Conservation (phyloP, 30 jellyfish, hydroid and myxozoan genomes). For the Chrysaora quinquecirrha region DNA sequence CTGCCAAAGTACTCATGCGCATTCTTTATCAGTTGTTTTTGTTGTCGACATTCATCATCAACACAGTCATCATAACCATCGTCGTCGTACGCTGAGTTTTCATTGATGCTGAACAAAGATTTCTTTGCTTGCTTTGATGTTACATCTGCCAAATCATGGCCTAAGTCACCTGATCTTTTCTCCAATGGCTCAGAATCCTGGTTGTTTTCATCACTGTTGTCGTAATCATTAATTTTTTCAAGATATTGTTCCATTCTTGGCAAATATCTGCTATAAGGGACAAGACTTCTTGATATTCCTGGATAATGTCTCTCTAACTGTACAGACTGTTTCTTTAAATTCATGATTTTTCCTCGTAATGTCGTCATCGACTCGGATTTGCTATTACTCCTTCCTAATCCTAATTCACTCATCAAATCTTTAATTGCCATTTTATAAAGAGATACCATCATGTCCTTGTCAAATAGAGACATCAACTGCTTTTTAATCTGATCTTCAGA, state of each 20-base stretch:
- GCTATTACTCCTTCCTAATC: conserved; percentile 48
- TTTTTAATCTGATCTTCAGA: conserved; percentile 68
- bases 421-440: conserved; percentile 90
- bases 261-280: conserved; percentile 21
- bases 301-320: conserved; percentile 83
- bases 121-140: conserved; percentile 25
- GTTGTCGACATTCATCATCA: conserved; percentile 81
- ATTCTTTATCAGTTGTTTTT: conserved; percentile 76
- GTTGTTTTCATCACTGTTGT: conserved; percentile 1
- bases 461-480: conserved; percentile 81
- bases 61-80: conserved; percentile 77
- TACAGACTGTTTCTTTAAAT: conserved; percentile 59
- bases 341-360: conserved; percentile 63
- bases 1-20: conserved; percentile 92
- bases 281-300: conserved; percentile 75
- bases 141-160: conserved; percentile 20
- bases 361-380: conserved; percentile 63
- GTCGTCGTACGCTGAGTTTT: conserved; percentile 42
- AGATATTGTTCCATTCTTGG: conserved; percentile 54
- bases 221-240: conserved; percentile 10
- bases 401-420: conserved; percentile 86
- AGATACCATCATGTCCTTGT: conserved; percentile 97
- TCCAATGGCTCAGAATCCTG: not conserved
- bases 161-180: conserved; percentile 24
- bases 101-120: conserved; percentile 1